A percentile compares a stretch with the other conserved stretches of the same genome.
These are phyloP conservation scores for Catharus fuscescens DNA, from an alignment of 2,113 vertebrate species.

Conservation along the genomic window DNA sequence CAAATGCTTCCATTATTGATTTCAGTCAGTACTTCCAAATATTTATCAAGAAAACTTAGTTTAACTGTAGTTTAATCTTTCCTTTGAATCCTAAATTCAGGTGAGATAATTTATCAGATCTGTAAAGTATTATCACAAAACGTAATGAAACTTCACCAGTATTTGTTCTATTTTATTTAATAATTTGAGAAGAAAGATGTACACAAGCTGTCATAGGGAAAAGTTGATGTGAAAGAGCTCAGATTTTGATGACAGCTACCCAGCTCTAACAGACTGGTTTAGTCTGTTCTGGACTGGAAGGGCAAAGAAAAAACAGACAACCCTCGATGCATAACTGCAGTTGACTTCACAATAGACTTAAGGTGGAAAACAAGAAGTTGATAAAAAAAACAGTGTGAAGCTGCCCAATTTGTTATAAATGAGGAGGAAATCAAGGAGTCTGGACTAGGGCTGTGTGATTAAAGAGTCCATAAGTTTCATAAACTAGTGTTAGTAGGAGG, in stretches of 20 bases:
- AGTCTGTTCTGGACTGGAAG: neutral
- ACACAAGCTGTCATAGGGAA: neutral
- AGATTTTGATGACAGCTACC: neutral
- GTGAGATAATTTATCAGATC: neutral
- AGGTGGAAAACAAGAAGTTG: neutral
- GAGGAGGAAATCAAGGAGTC: neutral
- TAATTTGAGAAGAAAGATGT: neutral
- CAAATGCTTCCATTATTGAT: neutral
- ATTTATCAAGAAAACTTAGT: neutral
- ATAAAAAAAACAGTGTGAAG: neutral
- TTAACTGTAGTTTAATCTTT: neutral
- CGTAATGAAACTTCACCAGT: neutral
- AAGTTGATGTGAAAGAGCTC: neutral
- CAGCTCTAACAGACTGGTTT: neutral
- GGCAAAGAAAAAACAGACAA: neutral
- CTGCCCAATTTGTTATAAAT: rapidly evolving
- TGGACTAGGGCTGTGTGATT: neutral
- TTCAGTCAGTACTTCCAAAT: neutral
- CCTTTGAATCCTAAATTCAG: neutral
- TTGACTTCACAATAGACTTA: neutral
- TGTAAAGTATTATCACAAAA: neutral
- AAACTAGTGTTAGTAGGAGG: neutral
- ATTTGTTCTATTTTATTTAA: neutral
- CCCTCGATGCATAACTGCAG: neutral
- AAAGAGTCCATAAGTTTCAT: rapidly evolving